Evolutionary conservation across 2,797 vertebrate species (phyloP).

Genomic region (Bovichtus variegatus): DNA sequence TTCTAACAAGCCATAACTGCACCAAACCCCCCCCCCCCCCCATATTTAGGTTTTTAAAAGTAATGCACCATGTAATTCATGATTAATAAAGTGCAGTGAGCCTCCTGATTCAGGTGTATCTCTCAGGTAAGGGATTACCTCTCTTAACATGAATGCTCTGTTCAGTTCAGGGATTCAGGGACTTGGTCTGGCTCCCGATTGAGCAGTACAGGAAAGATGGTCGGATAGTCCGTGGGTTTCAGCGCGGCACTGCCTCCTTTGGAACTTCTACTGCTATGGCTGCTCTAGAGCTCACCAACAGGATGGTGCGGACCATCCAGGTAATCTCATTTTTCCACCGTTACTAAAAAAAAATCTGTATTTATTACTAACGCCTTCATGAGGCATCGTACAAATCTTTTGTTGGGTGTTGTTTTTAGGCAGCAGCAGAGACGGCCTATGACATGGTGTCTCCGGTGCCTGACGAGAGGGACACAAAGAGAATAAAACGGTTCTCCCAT

Average conservation of each 20-base stretch:
- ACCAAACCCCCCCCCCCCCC: background rate
- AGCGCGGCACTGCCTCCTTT: constrained; percentile 96
- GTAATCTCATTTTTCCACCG: constrained; percentile 72
- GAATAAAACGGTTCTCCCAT: constrained; percentile 90
- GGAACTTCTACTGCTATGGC: constrained; percentile 99
- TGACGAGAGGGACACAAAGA: constrained; percentile 90
- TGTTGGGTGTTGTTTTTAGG: constrained; percentile 79
- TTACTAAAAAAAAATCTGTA: background rate
- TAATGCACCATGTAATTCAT: background rate
- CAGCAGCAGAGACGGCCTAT: constrained; percentile 97
- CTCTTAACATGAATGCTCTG: constrained; percentile 32
- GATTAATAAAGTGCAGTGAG: background rate
- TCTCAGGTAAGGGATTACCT: background rate
- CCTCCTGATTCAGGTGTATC: background rate
- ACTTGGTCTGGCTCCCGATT: constrained; percentile 97
- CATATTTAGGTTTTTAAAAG: background rate
- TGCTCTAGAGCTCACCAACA: constrained; percentile 96
- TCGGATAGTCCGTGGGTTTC: constrained; percentile 95
- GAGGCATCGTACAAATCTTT: background rate
- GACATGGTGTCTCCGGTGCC: constrained; percentile 98
- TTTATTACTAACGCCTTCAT: background rate
- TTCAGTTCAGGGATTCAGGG: constrained; percentile 96
- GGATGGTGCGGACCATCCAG: constrained; percentile 98
- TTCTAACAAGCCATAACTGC: background rate
- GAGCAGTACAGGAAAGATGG: constrained; percentile 99